A percentile compares a stretch with the other conserved stretches of the same genome.
These are phyloP conservation scores for Xylocopa sonorina DNA, from an alignment of 1,140 invertebrate species.

Conservation along the genomic window DNA sequence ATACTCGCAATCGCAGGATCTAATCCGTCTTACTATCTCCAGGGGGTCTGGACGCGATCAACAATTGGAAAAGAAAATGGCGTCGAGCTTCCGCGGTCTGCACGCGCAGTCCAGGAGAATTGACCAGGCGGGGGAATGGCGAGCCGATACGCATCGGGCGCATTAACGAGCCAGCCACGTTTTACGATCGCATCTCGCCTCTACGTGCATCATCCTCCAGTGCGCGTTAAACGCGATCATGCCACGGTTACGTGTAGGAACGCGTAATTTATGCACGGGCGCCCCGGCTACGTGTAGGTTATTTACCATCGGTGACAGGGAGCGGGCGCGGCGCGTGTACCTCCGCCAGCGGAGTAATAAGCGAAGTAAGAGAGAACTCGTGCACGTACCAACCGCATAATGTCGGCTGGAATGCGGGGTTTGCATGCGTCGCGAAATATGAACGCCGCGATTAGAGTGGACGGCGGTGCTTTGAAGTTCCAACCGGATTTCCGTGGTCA, in stretches of 20 bases:
- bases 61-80: background rate
- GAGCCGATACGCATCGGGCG: constrained; percentile 30
- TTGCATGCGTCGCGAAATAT: background rate
- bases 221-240: constrained; percentile 1
- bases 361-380: constrained; percentile 1
- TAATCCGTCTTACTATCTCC: background rate
- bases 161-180: constrained; percentile 43
- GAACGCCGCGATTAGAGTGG: too few species aligned
- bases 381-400: background rate
- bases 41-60: background rate
- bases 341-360: background rate
- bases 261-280: background rate
- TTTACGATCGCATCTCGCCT: constrained; percentile 28
- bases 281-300: background rate
- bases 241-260: background rate
- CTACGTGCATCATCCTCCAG: background rate
- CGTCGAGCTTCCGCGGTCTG: background rate
- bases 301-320: background rate
- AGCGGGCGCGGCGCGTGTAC: background rate
- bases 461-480: background rate
- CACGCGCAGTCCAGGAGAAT: constrained; percentile 32
- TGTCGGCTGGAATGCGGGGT: background rate
- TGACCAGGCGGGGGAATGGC: background rate
- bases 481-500: background rate
- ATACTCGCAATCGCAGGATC: background rate